Conservation (phyloP, 2,888 invertebrate species). For the Deilephila porcellus region DNA sequence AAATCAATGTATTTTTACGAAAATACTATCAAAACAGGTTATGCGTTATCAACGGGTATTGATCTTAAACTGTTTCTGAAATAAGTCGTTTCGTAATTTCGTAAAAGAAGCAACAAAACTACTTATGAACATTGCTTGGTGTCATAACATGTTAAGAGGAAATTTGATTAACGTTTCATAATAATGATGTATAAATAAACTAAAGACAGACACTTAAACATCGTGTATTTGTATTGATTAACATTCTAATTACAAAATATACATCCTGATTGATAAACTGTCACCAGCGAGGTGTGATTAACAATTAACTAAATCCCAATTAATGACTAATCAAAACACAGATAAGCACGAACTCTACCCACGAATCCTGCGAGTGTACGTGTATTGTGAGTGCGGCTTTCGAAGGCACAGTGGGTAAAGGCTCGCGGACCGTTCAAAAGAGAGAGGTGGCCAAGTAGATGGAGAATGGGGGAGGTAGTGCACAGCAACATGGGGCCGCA, state of each 20-base stretch:
- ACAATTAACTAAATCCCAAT: constrained; percentile 13
- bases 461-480: constrained; percentile 72
- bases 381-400: constrained; percentile 7
- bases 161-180: background rate
- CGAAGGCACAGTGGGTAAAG: constrained; percentile 33
- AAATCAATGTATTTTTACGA: background rate
- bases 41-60: no score
- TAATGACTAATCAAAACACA: constrained; percentile 12
- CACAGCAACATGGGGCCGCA: constrained; percentile 69
- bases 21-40: background rate
- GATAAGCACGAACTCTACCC: constrained; percentile 7
- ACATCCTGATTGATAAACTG: background rate
- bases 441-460: constrained; percentile 80
- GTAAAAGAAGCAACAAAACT: background rate
- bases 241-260: constrained; percentile 14
- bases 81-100: background rate
- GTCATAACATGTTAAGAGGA: background rate
- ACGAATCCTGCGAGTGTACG: constrained; percentile 5
- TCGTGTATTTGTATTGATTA: background rate
- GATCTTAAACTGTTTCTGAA: background rate
- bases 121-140: no score
- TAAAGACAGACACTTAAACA: background rate
- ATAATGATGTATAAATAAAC: background rate
- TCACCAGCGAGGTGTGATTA: background rate
- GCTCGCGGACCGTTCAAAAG: constrained; percentile 68